Percentiles rank a stretch among this genome's conserved stretches.
phyloP scores from a whole-genome alignment of 1,140 invertebrate species.

The Drosophila micromelanica region DNA sequence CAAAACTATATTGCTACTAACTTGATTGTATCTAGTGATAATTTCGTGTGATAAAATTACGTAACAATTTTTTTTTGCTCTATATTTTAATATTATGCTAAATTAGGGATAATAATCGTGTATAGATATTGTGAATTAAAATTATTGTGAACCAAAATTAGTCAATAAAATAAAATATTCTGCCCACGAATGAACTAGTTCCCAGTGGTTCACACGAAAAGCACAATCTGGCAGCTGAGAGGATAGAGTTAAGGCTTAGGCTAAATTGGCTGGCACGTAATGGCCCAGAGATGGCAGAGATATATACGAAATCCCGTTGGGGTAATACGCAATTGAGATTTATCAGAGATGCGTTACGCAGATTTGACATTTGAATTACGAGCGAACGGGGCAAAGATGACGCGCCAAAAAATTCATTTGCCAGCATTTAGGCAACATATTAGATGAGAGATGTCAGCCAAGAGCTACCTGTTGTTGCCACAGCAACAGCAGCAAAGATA shows the following conservation, averaged over 20 bases:
- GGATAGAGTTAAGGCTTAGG: constrained; percentile 8
- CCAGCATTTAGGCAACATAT: constrained; percentile 57
- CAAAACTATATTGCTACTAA: no score
- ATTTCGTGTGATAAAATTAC: no score
- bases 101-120: no score
- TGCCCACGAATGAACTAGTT: no score
- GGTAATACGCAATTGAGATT: constrained; percentile 38
- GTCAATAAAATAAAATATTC: no score
- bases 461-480: constrained; percentile 11
- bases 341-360: constrained; percentile 44
- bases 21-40: no score
- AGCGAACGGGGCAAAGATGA: constrained; percentile 39
- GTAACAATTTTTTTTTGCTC: no score
- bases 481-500: background rate
- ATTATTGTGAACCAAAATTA: no score
- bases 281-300: background rate
- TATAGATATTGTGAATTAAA: no score
- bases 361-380: constrained; percentile 56
- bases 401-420: constrained; percentile 49
- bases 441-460: constrained; percentile 53
- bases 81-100: no score
- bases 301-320: constrained; percentile 2
- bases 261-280: constrained; percentile 32
- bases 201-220: background rate
- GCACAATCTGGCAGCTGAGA: background rate